Percentiles rank a stretch among this genome's conserved stretches.
phyloP scores from a whole-genome alignment of 2,113 vertebrate species.

The Menura novaehollandiae region DNA sequence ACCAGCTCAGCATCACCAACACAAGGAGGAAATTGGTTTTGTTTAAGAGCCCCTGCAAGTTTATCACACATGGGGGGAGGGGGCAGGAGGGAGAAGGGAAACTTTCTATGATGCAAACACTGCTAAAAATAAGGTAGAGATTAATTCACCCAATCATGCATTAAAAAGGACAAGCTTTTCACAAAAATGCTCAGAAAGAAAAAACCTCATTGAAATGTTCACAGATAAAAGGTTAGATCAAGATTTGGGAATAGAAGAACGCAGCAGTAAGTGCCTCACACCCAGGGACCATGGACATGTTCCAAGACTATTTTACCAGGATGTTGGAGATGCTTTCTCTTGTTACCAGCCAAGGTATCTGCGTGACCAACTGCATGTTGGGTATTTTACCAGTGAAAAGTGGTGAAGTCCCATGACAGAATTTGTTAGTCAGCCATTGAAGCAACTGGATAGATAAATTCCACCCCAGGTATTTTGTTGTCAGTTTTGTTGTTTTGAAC shows the following conservation, averaged over 20 bases:
- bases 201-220: background rate
- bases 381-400: background rate
- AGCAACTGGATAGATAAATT: background rate
- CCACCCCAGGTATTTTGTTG: background rate
- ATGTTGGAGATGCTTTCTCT: background rate
- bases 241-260: background rate
- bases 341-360: background rate
- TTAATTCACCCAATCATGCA: background rate
- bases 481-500: background rate
- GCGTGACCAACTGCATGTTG: accelerated
- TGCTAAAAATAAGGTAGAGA: background rate
- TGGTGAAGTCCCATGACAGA: background rate
- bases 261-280: background rate
- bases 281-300: accelerated
- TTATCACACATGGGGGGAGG: background rate
- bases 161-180: background rate
- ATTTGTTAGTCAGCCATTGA: background rate
- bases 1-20: accelerated
- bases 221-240: background rate
- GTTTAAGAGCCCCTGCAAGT: background rate
- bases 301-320: background rate
- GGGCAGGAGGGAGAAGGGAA: background rate
- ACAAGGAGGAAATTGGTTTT: background rate
- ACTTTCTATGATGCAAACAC: background rate
- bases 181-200: background rate